Evolutionary conservation across 2,113 vertebrate species (phyloP), one percentile per base, ranked within the genome.

Genomic region (Sapajus apella): DNA sequence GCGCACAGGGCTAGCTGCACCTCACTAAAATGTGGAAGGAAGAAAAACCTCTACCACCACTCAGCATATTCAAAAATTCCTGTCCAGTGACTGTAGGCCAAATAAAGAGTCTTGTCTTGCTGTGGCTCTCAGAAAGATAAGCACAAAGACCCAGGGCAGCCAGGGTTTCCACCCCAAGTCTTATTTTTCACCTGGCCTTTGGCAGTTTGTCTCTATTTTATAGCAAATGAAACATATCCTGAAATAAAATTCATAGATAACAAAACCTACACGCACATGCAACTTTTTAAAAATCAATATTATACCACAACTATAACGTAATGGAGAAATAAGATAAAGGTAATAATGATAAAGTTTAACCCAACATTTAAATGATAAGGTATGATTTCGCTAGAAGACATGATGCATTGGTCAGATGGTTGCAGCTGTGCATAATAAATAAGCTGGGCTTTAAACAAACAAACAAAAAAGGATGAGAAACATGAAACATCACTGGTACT

Each of bases 161-260:
- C 18, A 1, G 9, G 18, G 23, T 68, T 91, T 80, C 77, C 32
- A 32, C n/a, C 25, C 76, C 83, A 77, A 89, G 30, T 10, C 10
- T 72, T 66, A 43, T 82, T 92, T 35, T 92, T 96, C 84, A n/a
- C 43, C 21, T 87, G 56, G 43, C 40, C 27, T 43, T 73, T 80
- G 37, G 72, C 10, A 9, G 85, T 77, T 92, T 21, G 37, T 84
- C 61, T 89, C 64, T 64, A 84, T 86, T 70, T 95, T 70, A 52
- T 61, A 64, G 43, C 6, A 85, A 70, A 76, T 56, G 18, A 90
- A 87, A 75, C 68, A 73, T 45, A 79, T 84, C 9, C 55, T 75
- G 61, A 87, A 86, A 92, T 92, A 94, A 96, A 95, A 73, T 86
- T 95, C 43, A 66, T 50, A 82, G 37, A 30, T 77, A 84, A 80